These are phyloP conservation scores for Sesamia inferens DNA, from an alignment of 2,888 invertebrate species.

Conservation along the genomic window DNA sequence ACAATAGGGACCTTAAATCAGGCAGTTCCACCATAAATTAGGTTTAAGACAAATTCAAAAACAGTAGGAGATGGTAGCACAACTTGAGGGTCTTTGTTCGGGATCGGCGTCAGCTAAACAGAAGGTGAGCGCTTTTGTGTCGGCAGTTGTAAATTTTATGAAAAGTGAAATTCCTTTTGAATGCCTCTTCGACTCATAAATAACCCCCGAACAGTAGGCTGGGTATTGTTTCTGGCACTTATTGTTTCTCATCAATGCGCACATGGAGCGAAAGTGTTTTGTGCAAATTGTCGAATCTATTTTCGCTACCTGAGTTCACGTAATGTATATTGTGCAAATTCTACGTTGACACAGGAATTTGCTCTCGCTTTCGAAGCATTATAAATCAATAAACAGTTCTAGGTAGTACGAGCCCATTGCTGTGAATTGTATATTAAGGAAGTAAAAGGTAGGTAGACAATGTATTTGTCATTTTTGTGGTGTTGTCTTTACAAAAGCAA, in stretches of 20 bases:
- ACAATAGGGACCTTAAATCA: conserved; percentile 88
- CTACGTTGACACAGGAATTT: conserved; percentile 62
- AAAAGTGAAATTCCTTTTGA: conserved; percentile 90
- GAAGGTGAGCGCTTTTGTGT: conserved; percentile 89
- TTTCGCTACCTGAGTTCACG: conserved; percentile 77
- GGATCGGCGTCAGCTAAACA: conserved; percentile 88
- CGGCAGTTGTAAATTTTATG: conserved; percentile 89
- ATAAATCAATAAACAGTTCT: conserved; percentile 55
- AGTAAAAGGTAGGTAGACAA: neutral
- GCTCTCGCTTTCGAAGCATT: conserved; percentile 67
- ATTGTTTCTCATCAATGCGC: conserved; percentile 88
- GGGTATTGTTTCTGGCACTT: conserved; percentile 88
- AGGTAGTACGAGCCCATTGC: conserved; percentile 23
- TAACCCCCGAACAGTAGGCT: conserved; percentile 86
- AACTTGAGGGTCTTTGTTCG: conserved; percentile 87
- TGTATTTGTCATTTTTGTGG: neutral
- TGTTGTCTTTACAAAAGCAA: neutral
- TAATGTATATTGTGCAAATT: conserved; percentile 74
- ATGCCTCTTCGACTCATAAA: conserved; percentile 87
- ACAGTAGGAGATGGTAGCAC: conserved; percentile 89
- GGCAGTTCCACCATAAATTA: conserved; percentile 84
- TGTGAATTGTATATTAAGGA: conserved; percentile 8
- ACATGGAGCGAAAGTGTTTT: conserved; percentile 83
- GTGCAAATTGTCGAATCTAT: conserved; percentile 80
- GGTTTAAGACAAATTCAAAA: conserved; percentile 88